These are phyloP conservation scores for Oryzias melastigma DNA, from an alignment of 2,113 vertebrate species.

Conservation along the genomic window DNA sequence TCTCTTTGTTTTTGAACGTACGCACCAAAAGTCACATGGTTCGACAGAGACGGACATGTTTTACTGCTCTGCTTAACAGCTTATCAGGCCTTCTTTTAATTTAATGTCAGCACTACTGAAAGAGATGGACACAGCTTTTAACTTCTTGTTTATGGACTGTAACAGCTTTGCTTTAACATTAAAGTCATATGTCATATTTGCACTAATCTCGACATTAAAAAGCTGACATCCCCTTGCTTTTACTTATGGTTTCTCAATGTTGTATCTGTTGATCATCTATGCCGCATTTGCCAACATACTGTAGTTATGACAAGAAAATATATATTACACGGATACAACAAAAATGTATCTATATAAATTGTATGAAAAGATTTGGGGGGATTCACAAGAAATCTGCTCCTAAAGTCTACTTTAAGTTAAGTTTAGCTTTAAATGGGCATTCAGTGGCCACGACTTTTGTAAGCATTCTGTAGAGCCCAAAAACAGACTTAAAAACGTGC, in stretches of 20 bases:
- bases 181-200: constrained; percentile 33
- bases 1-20: constrained; percentile 25
- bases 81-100: constrained; percentile 26
- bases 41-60: constrained; percentile 40
- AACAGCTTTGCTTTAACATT: constrained; percentile 47
- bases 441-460: too few species aligned
- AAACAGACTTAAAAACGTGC: too few species aligned
- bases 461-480: too few species aligned
- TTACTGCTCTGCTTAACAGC: constrained; percentile 37
- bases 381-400: too few species aligned
- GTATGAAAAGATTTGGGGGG: too few species aligned
- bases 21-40: constrained; percentile 16
- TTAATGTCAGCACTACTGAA: constrained; percentile 31
- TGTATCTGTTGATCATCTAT: constrained; percentile 6
- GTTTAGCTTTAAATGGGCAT: too few species aligned
- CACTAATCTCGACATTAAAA: constrained; percentile 57
- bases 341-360: too few species aligned
- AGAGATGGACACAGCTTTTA: constrained; percentile 35
- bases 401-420: too few species aligned
- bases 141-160: constrained; percentile 48
- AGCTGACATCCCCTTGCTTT: constrained; percentile 12
- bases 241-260: constrained; percentile 7
- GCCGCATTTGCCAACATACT: neutral
- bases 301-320: constrained; percentile 17
- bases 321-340: neutral